Evolutionary conservation across 2,888 invertebrate species (phyloP), one percentile per base, ranked within the genome.

Genomic region (Asteroscopus sphinx): DNA sequence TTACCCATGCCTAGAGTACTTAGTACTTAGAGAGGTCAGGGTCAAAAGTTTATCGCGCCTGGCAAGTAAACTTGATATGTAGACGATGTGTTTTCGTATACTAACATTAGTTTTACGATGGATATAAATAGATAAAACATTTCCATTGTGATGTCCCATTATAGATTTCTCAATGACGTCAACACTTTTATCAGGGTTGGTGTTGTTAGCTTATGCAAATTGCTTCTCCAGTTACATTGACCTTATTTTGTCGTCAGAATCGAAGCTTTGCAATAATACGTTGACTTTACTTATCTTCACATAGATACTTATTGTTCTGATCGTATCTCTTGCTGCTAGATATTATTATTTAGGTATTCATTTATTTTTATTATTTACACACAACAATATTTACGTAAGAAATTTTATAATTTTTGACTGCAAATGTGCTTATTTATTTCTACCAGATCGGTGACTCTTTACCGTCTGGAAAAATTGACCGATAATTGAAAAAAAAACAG

Each of bases 81-180:
- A 15, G 15, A 47, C 39, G 16, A 52, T 44, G 25, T 60, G 41
- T 67, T 65, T 45, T n/a, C 17, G 16, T 42, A 25, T n/a, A n/a
- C n/a, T n/a, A 33, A 44, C 21, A 46, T 28, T 39, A 48, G 42
- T 44, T n/a, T n/a, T 56, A 52, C 5, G 39, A 37, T 60, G 39
- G 42, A 40, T 58, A 55, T 64, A 39, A 42, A 63, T 64, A 39
- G 40, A 63, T 55, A 56, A 59, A 61, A 59, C 52, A 41, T 46
- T 65, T 64, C 64, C 60, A 66, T 54, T 49, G 12, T 41, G 51
- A 49, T 57, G 39, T 47, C 49, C 33, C 16, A 48, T 60, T 58
- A 44, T 45, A 52, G 47, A 46, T 12, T 25, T 26, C 33, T 25
- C 7, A 33, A 17, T 17, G 11, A 48, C 33, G 41, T 46, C 45